Conservation (phyloP, 2,888 invertebrate species). For the Lucinisca nassula region DNA sequence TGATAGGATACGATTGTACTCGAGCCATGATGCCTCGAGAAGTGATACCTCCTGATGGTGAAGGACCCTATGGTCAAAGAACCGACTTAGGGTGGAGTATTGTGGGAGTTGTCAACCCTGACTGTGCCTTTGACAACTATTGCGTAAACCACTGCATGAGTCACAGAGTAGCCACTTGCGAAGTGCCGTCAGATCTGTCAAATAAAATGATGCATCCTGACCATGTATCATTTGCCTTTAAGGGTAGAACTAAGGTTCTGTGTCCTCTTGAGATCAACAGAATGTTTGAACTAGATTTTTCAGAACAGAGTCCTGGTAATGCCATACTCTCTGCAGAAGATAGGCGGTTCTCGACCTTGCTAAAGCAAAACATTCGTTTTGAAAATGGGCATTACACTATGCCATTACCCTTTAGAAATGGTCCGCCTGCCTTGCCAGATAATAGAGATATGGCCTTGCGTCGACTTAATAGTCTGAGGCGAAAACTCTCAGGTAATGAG, state of each 20-base stretch:
- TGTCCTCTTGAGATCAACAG: not conserved
- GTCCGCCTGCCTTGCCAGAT: not conserved
- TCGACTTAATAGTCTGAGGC: not conserved
- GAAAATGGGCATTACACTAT: conserved; percentile 19
- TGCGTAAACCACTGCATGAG: conserved; percentile 35
- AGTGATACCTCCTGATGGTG: conserved; percentile 36
- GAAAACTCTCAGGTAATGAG: not conserved
- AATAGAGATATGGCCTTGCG: not conserved
- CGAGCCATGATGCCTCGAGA: conserved; percentile 67
- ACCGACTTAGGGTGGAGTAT: conserved; percentile 69
- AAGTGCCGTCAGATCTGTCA: not conserved
- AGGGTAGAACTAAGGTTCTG: conserved; percentile 24
- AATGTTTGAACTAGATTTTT: conserved; percentile 23
- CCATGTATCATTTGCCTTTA: not conserved
- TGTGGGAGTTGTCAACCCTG: conserved; percentile 48
- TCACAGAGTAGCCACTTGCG: not conserved
- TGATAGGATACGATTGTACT: conserved; percentile 71
- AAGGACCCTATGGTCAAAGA: conserved; percentile 62
- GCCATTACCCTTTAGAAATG: conserved; percentile 21
- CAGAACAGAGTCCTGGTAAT: not conserved
- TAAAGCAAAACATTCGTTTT: not conserved
- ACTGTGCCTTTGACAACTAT: conserved; percentile 34
- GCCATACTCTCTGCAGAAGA: conserved; percentile 12
- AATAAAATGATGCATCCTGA: not conserved
- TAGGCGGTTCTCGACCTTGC: not conserved